Base-by-base conservation (phyloP, 2,113 vertebrate species). In the Microtus montanus region DNA sequence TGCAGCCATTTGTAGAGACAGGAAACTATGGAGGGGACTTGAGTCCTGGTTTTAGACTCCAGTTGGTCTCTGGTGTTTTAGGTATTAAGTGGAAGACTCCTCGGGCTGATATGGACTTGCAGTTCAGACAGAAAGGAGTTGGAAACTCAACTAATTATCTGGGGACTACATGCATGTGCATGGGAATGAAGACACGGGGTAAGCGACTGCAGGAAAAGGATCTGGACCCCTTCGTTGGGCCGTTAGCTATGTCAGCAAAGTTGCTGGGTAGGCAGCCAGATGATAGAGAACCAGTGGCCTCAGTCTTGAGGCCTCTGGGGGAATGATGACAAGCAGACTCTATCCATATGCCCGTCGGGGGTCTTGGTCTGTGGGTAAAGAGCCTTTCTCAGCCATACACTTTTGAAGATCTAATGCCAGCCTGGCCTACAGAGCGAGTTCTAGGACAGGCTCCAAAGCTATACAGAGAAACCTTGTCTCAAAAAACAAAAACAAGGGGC, bases 111-210 rank as follows among this genome's bases (percentile, higher is more conserved):
- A 8, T 0, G 17, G 68, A 41, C 30, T 78, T 74, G 54, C 47
- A 64, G 75, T 68, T 95, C n/a, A 92, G 80, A 89, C n/a, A 92
- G 80, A 89, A 26, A 71, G 80, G 47, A 78, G 71, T n/a, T 54
- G 44, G 33, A 71, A 70, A 63, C 20, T 90, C 71, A 64, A 87
- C 68, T 63, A 38, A 47, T 74, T 52, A 78, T 78, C 64, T 13
- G 28, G 30, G 30, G 38, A 41, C 84, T 44, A 47, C 71, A 20
- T 75, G 41, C 24, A 49, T 66, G n/a, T 85, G 86, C 47, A 26
- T 88, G 44, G 71, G 85, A 80, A 80, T 6, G 22, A 94, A 89
- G 83, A 70, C 15, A 14, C 5, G 66, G 24, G 41, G 54, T 38
- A 10, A 73, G 80, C 41, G 68, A 30, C 44, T 41, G n/a, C 58